Percentiles rank a stretch among this genome's conserved stretches.
Conservation (phyloP, 2,797 vertebrate genomes). For the Mormyrops boulengeri region DNA sequence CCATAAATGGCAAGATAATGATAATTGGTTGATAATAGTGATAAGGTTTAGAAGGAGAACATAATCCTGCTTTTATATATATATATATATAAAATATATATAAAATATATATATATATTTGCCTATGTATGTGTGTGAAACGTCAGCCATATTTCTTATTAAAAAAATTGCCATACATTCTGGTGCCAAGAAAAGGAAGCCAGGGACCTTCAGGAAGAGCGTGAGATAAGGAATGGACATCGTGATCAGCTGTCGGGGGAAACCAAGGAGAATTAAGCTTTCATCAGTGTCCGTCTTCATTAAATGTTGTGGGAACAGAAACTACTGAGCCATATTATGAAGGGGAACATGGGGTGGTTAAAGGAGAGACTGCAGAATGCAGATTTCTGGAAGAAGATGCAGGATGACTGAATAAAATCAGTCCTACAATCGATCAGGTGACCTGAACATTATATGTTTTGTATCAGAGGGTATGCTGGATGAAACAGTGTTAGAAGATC, state of each 20-base stretch:
- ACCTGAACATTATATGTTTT: background rate
- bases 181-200: constrained; percentile 47
- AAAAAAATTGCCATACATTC: constrained; percentile 57
- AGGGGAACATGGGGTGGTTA: constrained; percentile 36
- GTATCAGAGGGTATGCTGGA: background rate
- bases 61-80: constrained; percentile 41
- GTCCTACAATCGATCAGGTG: background rate
- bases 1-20: background rate
- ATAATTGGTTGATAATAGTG: background rate
- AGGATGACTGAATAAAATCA: background rate
- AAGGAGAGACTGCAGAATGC: constrained; percentile 18
- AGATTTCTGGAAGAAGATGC: constrained; percentile 1
- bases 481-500: background rate
- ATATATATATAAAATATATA: background rate
- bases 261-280: constrained; percentile 14
- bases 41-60: background rate
- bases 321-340: constrained; percentile 70
- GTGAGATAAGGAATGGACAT: background rate
- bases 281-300: constrained; percentile 33
- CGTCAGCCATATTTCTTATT: constrained; percentile 70
- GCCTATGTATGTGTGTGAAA: constrained; percentile 45
- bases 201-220: background rate
- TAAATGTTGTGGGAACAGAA: constrained; percentile 51
- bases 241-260: constrained; percentile 25
- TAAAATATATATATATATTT: background rate